These are phyloP conservation scores for Portevinia maculata DNA, from an alignment of 2,888 invertebrate species.

Conservation along the genomic window DNA sequence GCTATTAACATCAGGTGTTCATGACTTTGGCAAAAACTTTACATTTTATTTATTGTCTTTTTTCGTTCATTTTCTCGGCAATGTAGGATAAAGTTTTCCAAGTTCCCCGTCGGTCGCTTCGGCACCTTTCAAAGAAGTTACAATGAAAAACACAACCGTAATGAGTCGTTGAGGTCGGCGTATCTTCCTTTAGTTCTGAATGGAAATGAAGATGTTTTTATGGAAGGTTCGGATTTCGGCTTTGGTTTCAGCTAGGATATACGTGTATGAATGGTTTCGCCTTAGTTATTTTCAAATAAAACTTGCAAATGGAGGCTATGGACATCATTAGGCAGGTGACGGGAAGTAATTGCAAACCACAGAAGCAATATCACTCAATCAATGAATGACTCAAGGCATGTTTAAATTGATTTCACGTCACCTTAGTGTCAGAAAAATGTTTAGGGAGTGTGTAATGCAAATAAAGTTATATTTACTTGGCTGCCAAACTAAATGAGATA, in stretches of 20 bases:
- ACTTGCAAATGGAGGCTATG: conserved; percentile 15
- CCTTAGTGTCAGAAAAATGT: background rate
- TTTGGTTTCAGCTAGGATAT: conserved; percentile 15
- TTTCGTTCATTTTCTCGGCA: conserved; percentile 4
- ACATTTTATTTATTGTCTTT: conserved; percentile 59
- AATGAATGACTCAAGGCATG: conserved; percentile 40
- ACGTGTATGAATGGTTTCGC: background rate
- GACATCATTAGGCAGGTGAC: conserved; percentile 64
- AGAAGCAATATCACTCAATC: conserved; percentile 40
- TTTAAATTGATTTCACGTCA: conserved; percentile 44
- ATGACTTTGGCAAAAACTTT: conserved; percentile 66
- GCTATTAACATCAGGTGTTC: conserved; percentile 71
- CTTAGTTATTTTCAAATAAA: conserved; percentile 3
- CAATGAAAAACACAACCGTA: conserved; percentile 61
- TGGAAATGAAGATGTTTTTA: conserved; percentile 65
- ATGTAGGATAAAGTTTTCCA: background rate
- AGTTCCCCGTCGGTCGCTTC: conserved; percentile 14
- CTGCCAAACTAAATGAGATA: background rate
- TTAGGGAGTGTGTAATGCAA: too few species aligned
- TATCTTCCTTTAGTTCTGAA: conserved; percentile 36
- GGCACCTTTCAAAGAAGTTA: conserved; percentile 31
- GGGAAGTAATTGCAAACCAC: conserved; percentile 24
- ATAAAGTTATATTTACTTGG: too few species aligned
- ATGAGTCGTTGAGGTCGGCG: conserved; percentile 58
- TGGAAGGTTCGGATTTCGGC: conserved; percentile 19